Evolutionary conservation across 2,888 invertebrate genomes (phyloP).

Genomic region (Acrobasis consociella): DNA sequence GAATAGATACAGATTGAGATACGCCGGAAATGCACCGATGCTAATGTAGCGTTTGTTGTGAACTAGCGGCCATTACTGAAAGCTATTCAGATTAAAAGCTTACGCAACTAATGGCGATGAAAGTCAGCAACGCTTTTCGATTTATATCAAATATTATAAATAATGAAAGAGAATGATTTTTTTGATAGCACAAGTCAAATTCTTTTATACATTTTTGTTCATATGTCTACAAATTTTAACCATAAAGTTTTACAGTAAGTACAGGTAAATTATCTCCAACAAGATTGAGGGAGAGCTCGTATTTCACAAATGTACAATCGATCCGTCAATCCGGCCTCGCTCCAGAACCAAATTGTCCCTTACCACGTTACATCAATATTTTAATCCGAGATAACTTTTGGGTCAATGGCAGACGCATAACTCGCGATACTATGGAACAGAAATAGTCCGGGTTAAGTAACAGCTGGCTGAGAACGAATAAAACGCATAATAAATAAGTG

Average conservation of each 20-base stretch:
- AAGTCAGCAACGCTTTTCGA: constrained; percentile 20
- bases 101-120: constrained; percentile 10
- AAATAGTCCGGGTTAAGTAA: constrained; percentile 59
- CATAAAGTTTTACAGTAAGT: background rate
- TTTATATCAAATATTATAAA: constrained; percentile 6
- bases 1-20: constrained; percentile 34
- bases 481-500: constrained; percentile 51
- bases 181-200: background rate
- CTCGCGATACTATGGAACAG: constrained; percentile 28
- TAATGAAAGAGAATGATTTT: background rate
- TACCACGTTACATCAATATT: constrained; percentile 34
- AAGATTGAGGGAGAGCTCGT: background rate
- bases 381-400: constrained; percentile 51
- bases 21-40: constrained; percentile 24
- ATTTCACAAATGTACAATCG: background rate
- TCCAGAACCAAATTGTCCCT: constrained; percentile 32
- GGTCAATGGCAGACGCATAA: constrained; percentile 61
- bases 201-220: background rate
- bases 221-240: background rate
- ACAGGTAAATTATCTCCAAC: background rate
- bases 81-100: constrained; percentile 21
- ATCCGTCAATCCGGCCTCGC: constrained; percentile 27
- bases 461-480: constrained; percentile 60
- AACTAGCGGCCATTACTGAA: constrained; percentile 21
- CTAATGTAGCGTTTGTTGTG: constrained; percentile 20